Evolutionary conservation across 2,888 invertebrate species (phyloP).

Genomic region (Oxycera nigricornis): DNA sequence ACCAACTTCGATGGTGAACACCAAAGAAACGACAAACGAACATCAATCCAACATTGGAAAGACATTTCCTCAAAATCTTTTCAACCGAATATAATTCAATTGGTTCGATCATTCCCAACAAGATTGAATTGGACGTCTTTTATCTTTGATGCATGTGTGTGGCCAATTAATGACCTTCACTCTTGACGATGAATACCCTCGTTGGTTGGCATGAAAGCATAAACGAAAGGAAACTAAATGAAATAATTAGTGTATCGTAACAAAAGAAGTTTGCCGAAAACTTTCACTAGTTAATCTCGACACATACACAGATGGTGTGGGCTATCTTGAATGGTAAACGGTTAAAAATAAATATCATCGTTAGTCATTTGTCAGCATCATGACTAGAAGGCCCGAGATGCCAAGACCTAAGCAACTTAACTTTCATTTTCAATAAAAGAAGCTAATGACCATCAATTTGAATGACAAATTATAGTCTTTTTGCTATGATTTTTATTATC

Average conservation of each 20-base stretch:
- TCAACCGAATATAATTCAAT: neutral
- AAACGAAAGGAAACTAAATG: neutral
- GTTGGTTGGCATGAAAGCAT: neutral
- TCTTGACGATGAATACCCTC: neutral
- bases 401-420: neutral
- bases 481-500: neutral
- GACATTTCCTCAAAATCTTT: too few species aligned
- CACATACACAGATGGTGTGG: neutral
- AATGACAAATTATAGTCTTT: conserved; percentile 2
- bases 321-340: neutral
- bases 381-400: neutral
- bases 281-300: neutral
- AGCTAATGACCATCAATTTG: neutral
- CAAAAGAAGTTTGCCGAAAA: neutral
- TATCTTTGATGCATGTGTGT: neutral
- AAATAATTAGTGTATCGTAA: neutral
- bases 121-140: neutral
- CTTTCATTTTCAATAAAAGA: neutral
- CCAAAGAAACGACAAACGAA: neutral
- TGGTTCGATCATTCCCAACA: neutral
- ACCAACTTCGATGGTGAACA: neutral
- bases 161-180: neutral
- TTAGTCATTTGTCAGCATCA: conserved; percentile 1
- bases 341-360: neutral
- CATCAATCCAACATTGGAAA: neutral